Evolutionary conservation across 2,797 vertebrate genomes (phyloP), one percentile per base, ranked within the genome.

Genomic region (Enteromius paludinosus): DNA sequence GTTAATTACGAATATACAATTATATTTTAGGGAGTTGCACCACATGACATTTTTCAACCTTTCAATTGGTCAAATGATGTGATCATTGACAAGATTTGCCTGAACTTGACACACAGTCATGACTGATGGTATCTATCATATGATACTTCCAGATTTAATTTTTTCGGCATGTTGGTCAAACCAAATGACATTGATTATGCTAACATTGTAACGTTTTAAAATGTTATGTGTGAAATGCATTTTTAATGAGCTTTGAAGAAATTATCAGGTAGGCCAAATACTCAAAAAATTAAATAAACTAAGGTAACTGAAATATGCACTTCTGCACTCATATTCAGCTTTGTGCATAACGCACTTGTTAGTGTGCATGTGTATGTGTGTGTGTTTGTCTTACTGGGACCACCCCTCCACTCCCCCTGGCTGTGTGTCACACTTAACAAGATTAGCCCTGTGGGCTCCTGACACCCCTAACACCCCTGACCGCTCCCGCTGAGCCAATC

Each of bases 391-490:
- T 64, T 78, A 69, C 25, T 78, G 49, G 74, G 85, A 88, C 86
- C 84, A 87, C 87, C 87, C 86, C 81, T 82, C 25, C 83, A 87
- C 85, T 86, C 84, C 87, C 81, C 84, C 85, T 83, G 83, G 83
- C 84, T 80, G 86, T 81, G 84, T 88, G 82, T 93, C 95, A 93
- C 92, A 93, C 92, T 94, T 95, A 95, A 95, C 94, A 93, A 94
- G 95, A 95, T 95, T 95, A 95, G 90, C 92, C 92, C 91, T 86
- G 93, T 92, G 90, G 92, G 92, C 89, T 90, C 87, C 84, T 82
- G 83, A 87, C 85, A 83, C 85, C 87, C 84, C 79, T 83, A 86
- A 83, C 86, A 86, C 75, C 83, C 84, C 83, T 86, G 82, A 86
- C 82, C 82, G 83, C 87, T 86, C 86, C 87, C 70, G 83, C 85